Base-by-base conservation (phyloP, 2,797 vertebrate species). In the Glyptemys insculpta region DNA sequence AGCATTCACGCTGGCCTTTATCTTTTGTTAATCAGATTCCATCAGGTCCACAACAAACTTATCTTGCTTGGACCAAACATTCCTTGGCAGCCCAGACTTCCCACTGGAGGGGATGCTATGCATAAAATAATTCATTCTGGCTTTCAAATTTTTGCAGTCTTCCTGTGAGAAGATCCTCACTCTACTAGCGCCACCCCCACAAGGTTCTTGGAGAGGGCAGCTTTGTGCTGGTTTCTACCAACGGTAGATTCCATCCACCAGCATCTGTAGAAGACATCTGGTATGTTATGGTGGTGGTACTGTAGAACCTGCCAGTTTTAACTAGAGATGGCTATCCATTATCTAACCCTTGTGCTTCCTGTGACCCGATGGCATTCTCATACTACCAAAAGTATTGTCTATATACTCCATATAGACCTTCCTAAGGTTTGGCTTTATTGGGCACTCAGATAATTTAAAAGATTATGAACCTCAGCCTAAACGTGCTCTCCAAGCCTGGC, bases 111-210 rank as follows among this genome's bases (percentile, higher is more conserved):
- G 94, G 62, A 19, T 68, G 81, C 52, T 16, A 53, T 53, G 23
- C 47, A 37, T 53, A 87, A 86, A 57, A 79, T 53, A 34, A 53
- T 11, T 41, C 76, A 52, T 52, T 47, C 31, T 19, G 47, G 76
- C 18, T 50, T 79, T 79, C 34, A 12, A 57, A 74, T 47, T 59
- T 87, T 54, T 80, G 29, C 31, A 74, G 50, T 65, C 41, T 79
- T 80, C 50, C 5, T 80, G 29, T 0, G 3, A 54, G 37, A 59
- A 18, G 62, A 80, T 34, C 25, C 19, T 54, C 54, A 34, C 50
- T 1, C 56, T 56, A 44, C 47, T 52, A 78, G 41, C 8, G 27
- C 31, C n/a, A 50, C 3, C 1, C 15, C 37, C 47, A n/a, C 0
- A 0, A 68, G 53, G 15, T 84, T 11, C 50, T 65, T 49, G 6